Percentiles rank a stretch among this genome's conserved stretches.
phyloP scores from a whole-genome alignment of 2,797 vertebrate genomes.

The Triplophysa bombifrons region DNA sequence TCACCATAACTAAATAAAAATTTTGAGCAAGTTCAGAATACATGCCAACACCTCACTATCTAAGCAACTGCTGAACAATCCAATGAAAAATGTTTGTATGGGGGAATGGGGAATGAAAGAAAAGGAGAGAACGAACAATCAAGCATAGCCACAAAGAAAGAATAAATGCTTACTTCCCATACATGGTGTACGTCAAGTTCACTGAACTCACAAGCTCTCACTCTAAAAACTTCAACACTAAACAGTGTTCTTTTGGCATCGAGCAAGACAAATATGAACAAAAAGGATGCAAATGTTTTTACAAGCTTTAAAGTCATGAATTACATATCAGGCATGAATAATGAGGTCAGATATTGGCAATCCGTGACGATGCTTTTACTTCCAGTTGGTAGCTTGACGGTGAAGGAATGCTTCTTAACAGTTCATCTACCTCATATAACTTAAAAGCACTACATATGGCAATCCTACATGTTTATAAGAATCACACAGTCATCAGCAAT shows the following conservation, averaged over 20 bases:
- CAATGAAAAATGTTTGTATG: background rate
- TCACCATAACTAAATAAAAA: background rate
- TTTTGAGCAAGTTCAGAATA: constrained; percentile 1
- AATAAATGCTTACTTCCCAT: constrained; percentile 31
- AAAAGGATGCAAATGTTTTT: constrained; percentile 47
- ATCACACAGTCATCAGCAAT: constrained; percentile 2
- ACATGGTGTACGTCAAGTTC: constrained; percentile 32
- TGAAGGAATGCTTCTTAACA: constrained; percentile 77
- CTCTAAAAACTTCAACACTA: constrained; percentile 52
- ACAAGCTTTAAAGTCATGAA: constrained; percentile 40
- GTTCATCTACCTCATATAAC: constrained; percentile 78
- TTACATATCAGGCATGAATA: constrained; percentile 48
- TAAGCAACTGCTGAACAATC: constrained; percentile 1
- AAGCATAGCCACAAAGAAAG: constrained; percentile 13
- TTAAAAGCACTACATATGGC: constrained; percentile 72
- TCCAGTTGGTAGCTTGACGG: constrained; percentile 74
- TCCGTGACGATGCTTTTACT: constrained; percentile 61
- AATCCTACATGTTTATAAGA: constrained; percentile 73
- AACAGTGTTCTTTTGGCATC: constrained; percentile 71
- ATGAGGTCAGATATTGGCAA: constrained; percentile 60
- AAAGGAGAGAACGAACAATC: constrained; percentile 5
- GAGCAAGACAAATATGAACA: constrained; percentile 62
- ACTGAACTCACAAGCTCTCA: constrained; percentile 60
- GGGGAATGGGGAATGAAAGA: background rate
- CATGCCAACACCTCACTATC: background rate